Evolutionary conservation across 2,797 vertebrate species (phyloP).

Genomic region (Urosaurus nigricauda): DNA sequence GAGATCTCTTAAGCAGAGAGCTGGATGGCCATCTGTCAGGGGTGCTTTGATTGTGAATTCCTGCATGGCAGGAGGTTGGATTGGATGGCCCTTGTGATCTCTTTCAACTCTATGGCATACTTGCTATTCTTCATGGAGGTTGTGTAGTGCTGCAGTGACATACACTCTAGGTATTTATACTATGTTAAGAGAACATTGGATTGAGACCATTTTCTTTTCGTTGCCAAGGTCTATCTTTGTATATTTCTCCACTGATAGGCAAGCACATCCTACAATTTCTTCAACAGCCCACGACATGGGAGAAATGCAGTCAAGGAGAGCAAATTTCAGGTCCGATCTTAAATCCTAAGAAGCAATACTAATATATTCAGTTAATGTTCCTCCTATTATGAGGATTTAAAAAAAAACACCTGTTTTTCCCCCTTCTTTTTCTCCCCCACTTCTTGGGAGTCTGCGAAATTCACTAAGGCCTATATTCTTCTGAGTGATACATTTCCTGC

Average conservation of each 20-base stretch:
- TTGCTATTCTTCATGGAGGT: no score
- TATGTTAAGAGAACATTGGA: no score
- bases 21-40: no score
- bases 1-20: no score
- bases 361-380: neutral
- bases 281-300: no score
- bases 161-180: no score
- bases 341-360: slow-evolving; percentile 4
- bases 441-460: slow-evolving; percentile 44
- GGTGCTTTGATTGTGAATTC: no score
- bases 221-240: neutral
- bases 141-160: no score
- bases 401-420: no score
- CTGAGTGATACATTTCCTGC: slow-evolving; percentile 54
- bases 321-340: neutral
- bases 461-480: slow-evolving; percentile 62
- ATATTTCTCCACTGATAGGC: neutral
- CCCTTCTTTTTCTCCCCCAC: neutral
- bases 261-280: neutral
- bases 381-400: neutral
- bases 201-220: neutral
- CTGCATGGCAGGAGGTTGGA: no score
- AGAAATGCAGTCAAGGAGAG: neutral
- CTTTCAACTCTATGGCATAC: no score
- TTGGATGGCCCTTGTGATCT: no score